These are phyloP conservation scores for Vesta saturnalis DNA, from an alignment of 2,888 invertebrate species.

Conservation along the genomic window DNA sequence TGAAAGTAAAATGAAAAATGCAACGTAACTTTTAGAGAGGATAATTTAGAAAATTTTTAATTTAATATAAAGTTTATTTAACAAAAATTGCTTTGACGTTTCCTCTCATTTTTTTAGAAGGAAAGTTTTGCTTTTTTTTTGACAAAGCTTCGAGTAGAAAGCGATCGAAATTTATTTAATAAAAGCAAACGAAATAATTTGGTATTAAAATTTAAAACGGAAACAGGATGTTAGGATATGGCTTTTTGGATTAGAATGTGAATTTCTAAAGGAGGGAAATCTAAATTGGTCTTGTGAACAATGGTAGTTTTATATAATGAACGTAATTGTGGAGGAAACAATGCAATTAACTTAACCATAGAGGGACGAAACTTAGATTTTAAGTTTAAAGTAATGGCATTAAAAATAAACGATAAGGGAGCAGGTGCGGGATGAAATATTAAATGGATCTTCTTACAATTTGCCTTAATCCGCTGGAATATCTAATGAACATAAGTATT, in stretches of 20 bases:
- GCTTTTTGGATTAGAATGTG: constrained; percentile 44
- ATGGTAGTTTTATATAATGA: constrained; percentile 54
- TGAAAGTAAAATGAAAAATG: not conserved
- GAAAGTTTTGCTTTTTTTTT: not conserved
- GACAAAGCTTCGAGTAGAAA: not conserved
- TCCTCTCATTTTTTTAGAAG: not conserved
- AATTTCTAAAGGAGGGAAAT: constrained; percentile 50
- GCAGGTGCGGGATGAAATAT: constrained; percentile 40
- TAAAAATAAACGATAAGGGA: constrained; percentile 40
- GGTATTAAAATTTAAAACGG: constrained; percentile 39
- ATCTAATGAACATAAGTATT: constrained; percentile 6
- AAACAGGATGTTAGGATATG: constrained; percentile 31
- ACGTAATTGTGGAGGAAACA: constrained; percentile 49
- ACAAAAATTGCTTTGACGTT: not conserved
- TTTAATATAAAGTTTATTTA: not conserved
- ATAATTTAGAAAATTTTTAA: not conserved
- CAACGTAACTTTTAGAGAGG: not conserved
- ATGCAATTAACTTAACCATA: constrained; percentile 42
- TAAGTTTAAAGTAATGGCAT: constrained; percentile 35
- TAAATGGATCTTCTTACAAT: constrained; percentile 35
- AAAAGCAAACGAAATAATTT: constrained; percentile 32
- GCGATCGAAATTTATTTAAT: constrained; percentile 16
- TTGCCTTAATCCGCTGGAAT: constrained; percentile 16
- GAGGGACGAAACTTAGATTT: constrained; percentile 43
- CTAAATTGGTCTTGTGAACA: constrained; percentile 55